Evolutionary conservation across 2,113 vertebrate genomes (phyloP), one percentile per base, ranked within the genome.

Genomic region (Nyctibius bracteatus): DNA sequence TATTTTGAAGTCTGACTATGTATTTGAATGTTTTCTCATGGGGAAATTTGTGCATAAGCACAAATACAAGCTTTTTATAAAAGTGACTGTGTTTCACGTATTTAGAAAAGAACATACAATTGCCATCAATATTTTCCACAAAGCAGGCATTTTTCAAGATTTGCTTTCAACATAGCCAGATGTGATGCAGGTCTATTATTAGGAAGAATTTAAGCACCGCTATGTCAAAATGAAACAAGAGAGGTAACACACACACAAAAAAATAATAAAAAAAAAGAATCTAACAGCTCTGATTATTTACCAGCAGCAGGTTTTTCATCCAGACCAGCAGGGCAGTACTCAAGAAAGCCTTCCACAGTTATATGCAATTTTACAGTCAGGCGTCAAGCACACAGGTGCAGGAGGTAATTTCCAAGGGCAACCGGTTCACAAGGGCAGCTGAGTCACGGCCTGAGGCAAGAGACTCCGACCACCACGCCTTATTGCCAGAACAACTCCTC

Each of bases 401-500:
- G 41, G 23, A 54, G 66, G 44, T 9, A 9, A 54, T 27, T 39
- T 74, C 54, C 31, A 21, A 30, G 20, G 66, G 41, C 41, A 73
- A 33, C 2, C 1, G 2, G 54, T n/a, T 66, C 61, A 62, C 4
- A 20, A 46, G 13, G 66, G n/a, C 65, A 72, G n/a, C 52, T 10
- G 27, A 71, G 24, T 23, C 14, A 9, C 1, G 2, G n/a, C 13
- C 35, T 43, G 47, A 46, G 39, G 58, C 2, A 0, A 61, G 39
- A 52, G 52, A 61, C 25, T 21, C 30, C 1, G 1, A 37, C 27
- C 43, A 55, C 25, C 47, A 37, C 1, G 0, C 30, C 22, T 54
- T 47, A 44, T 15, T 13, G 25, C 30, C 47, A 57, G 31, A 59
- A 79, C 33, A 75, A 30, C 14, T 68, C 54, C 39, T 59, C 23